phyloP scores from a whole-genome alignment of 2,797 vertebrate species.

The Cyclura pinguis region DNA sequence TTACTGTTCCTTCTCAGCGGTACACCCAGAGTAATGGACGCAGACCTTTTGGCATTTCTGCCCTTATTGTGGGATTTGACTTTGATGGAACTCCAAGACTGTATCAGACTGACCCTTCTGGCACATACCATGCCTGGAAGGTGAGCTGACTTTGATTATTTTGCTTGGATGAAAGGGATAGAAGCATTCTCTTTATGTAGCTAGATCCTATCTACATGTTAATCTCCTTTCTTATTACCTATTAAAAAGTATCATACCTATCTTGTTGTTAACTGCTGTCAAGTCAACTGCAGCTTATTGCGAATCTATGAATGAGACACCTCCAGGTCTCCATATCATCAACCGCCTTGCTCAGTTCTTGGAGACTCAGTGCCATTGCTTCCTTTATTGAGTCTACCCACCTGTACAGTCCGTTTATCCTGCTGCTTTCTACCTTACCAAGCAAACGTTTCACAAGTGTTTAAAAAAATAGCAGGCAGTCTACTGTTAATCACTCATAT shows the following conservation, averaged over 20 bases:
- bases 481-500: neutral
- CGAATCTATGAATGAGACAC: no score
- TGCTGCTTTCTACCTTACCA: no score
- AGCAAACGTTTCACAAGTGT: no score
- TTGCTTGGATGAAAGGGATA: neutral
- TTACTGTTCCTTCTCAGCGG: constrained; percentile 74
- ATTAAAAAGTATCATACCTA: neutral
- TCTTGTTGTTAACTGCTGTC: no score
- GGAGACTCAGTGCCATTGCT: no score
- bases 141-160: constrained; percentile 66
- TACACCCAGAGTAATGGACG: constrained; percentile 90
- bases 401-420: no score
- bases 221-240: neutral
- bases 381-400: no score
- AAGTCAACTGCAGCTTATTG: no score
- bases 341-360: no score
- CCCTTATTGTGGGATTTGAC: constrained; percentile 89
- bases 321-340: no score
- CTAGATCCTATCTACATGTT: neutral
- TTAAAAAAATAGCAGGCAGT: neutral
- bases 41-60: constrained; percentile 88
- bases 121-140: constrained; percentile 91
- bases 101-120: constrained; percentile 89
- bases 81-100: constrained; percentile 87
- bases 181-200: neutral